Evolutionary conservation across 2,797 vertebrate species (phyloP), one percentile per base, ranked within the genome.

Genomic region (Sardinella longiceps): DNA sequence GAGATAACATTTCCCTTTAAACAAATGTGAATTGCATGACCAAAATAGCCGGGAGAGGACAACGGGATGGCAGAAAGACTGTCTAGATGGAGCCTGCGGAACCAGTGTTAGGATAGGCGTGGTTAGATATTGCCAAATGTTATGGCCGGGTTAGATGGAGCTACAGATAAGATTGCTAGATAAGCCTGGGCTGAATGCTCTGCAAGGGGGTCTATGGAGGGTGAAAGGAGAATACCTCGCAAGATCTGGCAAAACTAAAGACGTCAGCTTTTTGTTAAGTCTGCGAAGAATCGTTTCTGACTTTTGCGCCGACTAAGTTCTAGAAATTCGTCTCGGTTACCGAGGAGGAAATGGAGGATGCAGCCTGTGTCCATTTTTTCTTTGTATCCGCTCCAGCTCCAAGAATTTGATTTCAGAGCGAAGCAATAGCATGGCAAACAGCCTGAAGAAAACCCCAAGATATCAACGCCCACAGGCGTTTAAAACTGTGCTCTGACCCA

Each of bases 371-470:
- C 90, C 88, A 80, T 86, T 87, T 84, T 83, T 87, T 84, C 84
- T 89, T 89, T 90, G 88, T 89, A 87, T 89, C 83, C 86, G 87
- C 81, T 63, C 84, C 80, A 83, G 85, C 83, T 85, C 33, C 83
- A 43, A 87, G 88, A 94, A 94, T 93, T 89, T 93, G 93, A 94
- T 93, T 93, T 95, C 94, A 93, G 94, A 90, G 93, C 90, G 92
- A 92, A 93, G 93, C 94, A 94, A 94, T 94, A 95, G 94, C 93
- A 95, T 95, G 91, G 92, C 92, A 95, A 95, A 94, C 93, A 94
- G 93, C 92, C 93, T 94, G 92, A 93, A 94, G 93, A 93, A 94
- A 93, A 95, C 92, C 96, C 95, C 92, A 88, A 91, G 90, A 92
- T 91, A 87, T 90, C 92, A 91, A 93, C 95, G 90, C 93, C 94